Percentiles rank a stretch among this genome's conserved stretches.
phyloP scores from a whole-genome alignment of 2,888 invertebrate species.

The Exocentrus adspersus region DNA sequence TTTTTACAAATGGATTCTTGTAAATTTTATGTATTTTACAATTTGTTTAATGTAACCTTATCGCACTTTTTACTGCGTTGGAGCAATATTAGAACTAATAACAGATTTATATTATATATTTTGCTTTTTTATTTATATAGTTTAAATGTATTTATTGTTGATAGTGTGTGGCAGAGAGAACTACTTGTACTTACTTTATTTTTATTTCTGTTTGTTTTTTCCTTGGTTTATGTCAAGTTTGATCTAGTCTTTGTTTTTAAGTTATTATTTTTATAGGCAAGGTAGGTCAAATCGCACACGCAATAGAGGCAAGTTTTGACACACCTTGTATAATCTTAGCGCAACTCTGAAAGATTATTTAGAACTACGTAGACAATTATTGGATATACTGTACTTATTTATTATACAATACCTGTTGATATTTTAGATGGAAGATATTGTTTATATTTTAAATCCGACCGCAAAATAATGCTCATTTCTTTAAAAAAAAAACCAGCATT shows the following conservation, averaged over 20 bases:
- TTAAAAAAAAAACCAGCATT: constrained; percentile 17
- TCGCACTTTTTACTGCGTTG: constrained; percentile 5
- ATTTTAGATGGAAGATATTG: constrained; percentile 35
- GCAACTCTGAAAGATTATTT: constrained; percentile 33
- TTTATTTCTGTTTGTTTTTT: constrained; percentile 37
- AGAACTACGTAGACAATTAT: constrained; percentile 31
- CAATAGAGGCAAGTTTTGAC: constrained; percentile 18
- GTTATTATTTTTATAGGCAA: constrained; percentile 10
- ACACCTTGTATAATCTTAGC: constrained; percentile 28
- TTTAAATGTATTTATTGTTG: constrained; percentile 29
- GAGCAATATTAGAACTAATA: constrained; percentile 11
- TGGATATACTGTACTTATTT: constrained; percentile 43
- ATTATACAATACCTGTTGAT: constrained; percentile 47
- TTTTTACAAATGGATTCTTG: constrained; percentile 35
- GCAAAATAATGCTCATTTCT: constrained; percentile 32
- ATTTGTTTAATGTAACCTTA: constrained; percentile 26
- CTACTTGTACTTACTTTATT: constrained; percentile 35
- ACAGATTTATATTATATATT: constrained; percentile 27
- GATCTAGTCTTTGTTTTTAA: constrained; percentile 43
- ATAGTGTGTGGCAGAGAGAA: constrained; percentile 30
- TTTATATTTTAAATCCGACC: constrained; percentile 33
- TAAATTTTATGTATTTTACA: constrained; percentile 38
- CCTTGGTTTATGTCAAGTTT: constrained; percentile 35
- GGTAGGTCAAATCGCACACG: constrained; percentile 4
- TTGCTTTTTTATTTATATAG: constrained; percentile 33